phyloP scores from a whole-genome alignment of 2,113 vertebrate genomes.

The Pontoporia blainvillei region DNA sequence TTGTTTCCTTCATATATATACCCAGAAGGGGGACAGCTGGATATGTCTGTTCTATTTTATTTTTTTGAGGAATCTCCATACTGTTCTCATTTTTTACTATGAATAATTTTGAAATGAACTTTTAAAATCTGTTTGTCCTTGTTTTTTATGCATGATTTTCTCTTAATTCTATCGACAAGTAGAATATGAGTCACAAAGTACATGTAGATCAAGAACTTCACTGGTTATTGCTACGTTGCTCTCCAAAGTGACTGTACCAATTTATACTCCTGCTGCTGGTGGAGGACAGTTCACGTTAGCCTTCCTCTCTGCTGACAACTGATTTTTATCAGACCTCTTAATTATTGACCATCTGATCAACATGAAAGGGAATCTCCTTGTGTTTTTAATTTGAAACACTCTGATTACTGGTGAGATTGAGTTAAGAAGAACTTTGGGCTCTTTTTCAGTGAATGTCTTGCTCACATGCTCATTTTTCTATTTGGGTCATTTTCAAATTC shows the following conservation, averaged over 20 bases:
- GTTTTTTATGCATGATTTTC: neutral
- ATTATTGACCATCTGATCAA: neutral
- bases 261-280: neutral
- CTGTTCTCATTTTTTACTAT: neutral
- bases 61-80: neutral
- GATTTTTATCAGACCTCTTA: neutral
- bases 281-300: neutral
- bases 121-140: neutral
- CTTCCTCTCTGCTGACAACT: neutral
- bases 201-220: neutral
- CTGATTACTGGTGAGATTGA: neutral
- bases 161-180: neutral
- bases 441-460: neutral
- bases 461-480: neutral
- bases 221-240: neutral
- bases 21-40: neutral
- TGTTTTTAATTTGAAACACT: neutral
- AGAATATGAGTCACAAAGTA: neutral
- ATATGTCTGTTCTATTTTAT: neutral
- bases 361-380: neutral
- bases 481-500: neutral
- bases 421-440: neutral
- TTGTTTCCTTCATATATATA: too few relatives aligned
- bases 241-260: neutral
- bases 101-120: neutral